A percentile compares a stretch with the other conserved stretches of the same genome.
phyloP scores from a whole-genome alignment of 2,888 invertebrate species.

The Andrena haemorrhoa region DNA sequence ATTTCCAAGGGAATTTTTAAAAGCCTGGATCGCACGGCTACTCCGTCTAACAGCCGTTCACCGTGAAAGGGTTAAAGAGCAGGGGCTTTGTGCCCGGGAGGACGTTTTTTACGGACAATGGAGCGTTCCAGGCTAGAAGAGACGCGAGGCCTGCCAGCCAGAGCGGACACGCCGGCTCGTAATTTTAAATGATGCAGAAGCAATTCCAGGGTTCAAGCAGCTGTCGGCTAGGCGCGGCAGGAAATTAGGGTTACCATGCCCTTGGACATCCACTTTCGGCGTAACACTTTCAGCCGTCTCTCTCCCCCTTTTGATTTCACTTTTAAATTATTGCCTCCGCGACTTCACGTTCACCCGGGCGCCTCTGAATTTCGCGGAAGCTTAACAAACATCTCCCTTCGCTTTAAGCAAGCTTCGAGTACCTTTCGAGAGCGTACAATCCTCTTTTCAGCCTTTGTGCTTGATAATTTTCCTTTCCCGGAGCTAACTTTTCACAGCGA shows the following conservation, averaged over 20 bases:
- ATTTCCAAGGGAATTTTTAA: conserved; percentile 17
- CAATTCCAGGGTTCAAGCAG: conserved; percentile 75
- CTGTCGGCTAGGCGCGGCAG: conserved; percentile 53
- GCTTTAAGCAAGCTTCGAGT: no score
- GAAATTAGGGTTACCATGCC: conserved; percentile 59
- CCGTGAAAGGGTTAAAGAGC: conserved; percentile 26
- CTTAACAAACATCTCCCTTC: background rate
- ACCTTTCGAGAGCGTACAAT: no score
- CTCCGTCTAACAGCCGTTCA: background rate
- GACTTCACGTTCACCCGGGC: background rate
- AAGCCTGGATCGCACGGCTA: background rate
- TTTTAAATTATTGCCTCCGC: background rate
- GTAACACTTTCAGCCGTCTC: background rate
- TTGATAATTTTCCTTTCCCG: background rate
- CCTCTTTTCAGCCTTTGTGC: background rate
- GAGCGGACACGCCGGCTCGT: conserved; percentile 11
- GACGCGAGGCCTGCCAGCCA: conserved; percentile 7
- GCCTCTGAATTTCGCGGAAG: background rate
- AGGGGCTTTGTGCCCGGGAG: background rate
- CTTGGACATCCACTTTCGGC: background rate
- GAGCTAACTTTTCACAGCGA: background rate
- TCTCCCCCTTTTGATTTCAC: background rate
- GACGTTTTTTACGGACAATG: conserved; percentile 16
- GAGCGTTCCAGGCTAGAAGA: background rate
- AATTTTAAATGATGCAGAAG: conserved; percentile 76